Conservation (phyloP, 2,888 invertebrate species). For the Mythimna lalbum region DNA sequence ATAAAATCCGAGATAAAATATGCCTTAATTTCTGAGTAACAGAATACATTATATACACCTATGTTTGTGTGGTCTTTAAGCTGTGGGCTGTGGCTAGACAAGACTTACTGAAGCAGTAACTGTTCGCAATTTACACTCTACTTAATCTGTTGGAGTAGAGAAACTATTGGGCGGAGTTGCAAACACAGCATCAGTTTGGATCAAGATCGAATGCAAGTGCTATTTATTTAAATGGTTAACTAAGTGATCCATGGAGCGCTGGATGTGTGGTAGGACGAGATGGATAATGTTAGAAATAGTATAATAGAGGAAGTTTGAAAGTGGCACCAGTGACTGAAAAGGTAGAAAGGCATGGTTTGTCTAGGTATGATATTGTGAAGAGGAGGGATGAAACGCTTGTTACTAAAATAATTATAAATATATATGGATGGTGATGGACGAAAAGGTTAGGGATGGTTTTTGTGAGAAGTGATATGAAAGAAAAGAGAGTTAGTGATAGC, state of each 20-base stretch:
- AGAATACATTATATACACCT: neutral
- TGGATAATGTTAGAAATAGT: too few species aligned
- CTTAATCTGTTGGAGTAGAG: slow-evolving; percentile 19
- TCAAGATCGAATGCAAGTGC: neutral
- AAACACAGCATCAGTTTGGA: slow-evolving; percentile 17
- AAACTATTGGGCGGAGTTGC: slow-evolving; percentile 10
- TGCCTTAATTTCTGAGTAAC: neutral
- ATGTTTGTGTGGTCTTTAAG: slow-evolving; percentile 7
- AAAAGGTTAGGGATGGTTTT: too few species aligned
- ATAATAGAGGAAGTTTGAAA: too few species aligned
- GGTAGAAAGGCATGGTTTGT: too few species aligned
- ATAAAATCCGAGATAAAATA: neutral
- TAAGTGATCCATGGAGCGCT: neutral
- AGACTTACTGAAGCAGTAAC: slow-evolving; percentile 2
- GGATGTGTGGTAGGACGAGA: too few species aligned
- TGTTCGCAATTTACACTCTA: slow-evolving; percentile 24
- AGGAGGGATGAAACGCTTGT: too few species aligned
- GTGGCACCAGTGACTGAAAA: too few species aligned
- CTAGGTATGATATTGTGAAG: too few species aligned
- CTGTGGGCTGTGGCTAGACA: slow-evolving; percentile 3
- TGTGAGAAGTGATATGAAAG: too few species aligned
- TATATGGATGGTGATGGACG: too few species aligned
- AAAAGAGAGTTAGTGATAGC: too few species aligned
- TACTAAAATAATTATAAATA: too few species aligned
- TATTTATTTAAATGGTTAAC: neutral